Evolutionary conservation across 1,140 invertebrate genomes (phyloP).

Genomic region (Eumaeus atala): DNA sequence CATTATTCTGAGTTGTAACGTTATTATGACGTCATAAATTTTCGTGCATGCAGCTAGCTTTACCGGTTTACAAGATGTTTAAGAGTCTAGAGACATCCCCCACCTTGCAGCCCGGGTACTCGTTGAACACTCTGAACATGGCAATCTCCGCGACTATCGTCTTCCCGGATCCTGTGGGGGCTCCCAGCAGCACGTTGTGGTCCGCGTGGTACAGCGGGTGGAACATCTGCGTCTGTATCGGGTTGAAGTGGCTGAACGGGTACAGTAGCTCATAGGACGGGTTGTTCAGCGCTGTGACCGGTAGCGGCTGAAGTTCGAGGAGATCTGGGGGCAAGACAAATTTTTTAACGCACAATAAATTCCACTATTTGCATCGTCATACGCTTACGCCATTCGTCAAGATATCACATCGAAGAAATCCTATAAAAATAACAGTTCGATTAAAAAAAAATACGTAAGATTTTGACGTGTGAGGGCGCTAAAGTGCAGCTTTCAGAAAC

Average conservation of each 20-base stretch:
- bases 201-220: constrained; percentile 97
- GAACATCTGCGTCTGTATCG: constrained; percentile 99
- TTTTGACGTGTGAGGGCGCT: too few species aligned
- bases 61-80: too few species aligned
- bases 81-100: constrained; percentile 2
- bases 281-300: constrained; percentile 88
- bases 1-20: too few species aligned
- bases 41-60: too few species aligned
- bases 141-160: constrained; percentile 98
- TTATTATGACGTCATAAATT: too few species aligned
- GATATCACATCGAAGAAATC: too few species aligned
- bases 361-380: too few species aligned
- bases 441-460: too few species aligned
- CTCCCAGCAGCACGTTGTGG: constrained; percentile 94
- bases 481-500: too few species aligned
- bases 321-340: constrained; percentile 78
- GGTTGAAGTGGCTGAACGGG: constrained; percentile 97
- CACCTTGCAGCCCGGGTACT: constrained; percentile 89
- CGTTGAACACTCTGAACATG: constrained; percentile 94
- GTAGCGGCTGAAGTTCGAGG: constrained; percentile 92
- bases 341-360: too few species aligned
- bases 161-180: constrained; percentile 99
- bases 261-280: constrained; percentile 87
- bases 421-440: too few species aligned
- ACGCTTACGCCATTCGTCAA: too few species aligned